phyloP scores from a whole-genome alignment of 2,888 invertebrate genomes.

The Stenodera caucasica region DNA sequence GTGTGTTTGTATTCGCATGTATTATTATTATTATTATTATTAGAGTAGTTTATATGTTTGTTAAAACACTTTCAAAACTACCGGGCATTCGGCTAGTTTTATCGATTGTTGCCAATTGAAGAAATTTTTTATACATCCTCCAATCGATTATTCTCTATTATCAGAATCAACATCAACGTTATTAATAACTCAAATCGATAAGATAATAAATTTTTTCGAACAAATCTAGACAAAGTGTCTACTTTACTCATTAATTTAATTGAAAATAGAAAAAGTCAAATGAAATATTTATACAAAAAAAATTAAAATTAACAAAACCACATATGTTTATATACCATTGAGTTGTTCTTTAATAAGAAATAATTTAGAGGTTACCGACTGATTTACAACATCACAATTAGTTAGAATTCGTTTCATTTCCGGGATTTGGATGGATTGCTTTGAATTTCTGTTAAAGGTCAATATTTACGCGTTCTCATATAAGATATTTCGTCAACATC shows the following conservation, averaged over 20 bases:
- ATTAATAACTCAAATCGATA: not conserved
- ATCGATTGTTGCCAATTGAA: not conserved
- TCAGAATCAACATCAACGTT: not conserved
- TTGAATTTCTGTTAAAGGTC: not conserved
- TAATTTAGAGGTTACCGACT: not conserved
- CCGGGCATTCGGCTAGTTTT: not conserved
- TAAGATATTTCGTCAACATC: constrained; percentile 13
- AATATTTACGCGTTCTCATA: not conserved
- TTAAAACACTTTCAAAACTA: constrained; percentile 37
- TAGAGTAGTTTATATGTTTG: constrained; percentile 39
- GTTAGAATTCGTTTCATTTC: not conserved
- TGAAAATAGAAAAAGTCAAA: too few species aligned
- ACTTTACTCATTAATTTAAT: too few species aligned
- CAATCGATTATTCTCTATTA: too few species aligned
- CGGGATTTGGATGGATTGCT: not conserved
- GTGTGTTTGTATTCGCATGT: constrained; percentile 26
- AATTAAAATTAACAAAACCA: too few species aligned
- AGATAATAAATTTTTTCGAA: not conserved
- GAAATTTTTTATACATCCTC: too few species aligned
- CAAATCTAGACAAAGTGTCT: constrained; percentile 4
- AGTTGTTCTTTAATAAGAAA: too few species aligned
- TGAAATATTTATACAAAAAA: too few species aligned
- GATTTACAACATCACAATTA: not conserved
- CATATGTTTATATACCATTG: too few species aligned
- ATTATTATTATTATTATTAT: too few species aligned